phyloP scores from a whole-genome alignment of 2,888 invertebrate species.

The Epistrophe grossulariae region DNA sequence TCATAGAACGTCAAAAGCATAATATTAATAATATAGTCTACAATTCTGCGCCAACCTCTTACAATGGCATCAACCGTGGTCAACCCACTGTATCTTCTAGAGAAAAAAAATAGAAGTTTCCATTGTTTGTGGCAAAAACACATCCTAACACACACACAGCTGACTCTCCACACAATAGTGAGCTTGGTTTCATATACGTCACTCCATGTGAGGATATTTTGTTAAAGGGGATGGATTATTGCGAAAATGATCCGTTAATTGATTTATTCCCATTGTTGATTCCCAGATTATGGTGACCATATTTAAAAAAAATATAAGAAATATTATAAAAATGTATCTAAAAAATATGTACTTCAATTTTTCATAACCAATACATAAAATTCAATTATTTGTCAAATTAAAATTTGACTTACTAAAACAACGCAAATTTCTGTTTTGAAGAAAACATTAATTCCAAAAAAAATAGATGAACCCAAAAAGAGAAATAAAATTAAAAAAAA shows the following conservation, averaged over 20 bases:
- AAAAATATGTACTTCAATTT: no score
- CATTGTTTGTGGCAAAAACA: slow-evolving; percentile 53
- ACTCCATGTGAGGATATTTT: neutral
- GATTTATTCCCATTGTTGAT: slow-evolving; percentile 37
- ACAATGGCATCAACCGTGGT: neutral
- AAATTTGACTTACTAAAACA: no score
- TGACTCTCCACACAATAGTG: neutral
- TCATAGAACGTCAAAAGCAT: slow-evolving; percentile 59
- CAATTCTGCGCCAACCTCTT: neutral
- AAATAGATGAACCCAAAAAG: no score
- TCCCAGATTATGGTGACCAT: neutral
- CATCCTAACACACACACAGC: neutral
- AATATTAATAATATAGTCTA: slow-evolving; percentile 21
- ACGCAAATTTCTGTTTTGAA: no score
- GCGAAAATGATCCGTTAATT: slow-evolving; percentile 42
- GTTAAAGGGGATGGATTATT: slow-evolving; percentile 9
- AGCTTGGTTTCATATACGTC: neutral
- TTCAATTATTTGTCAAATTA: no score
- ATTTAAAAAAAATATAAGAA: neutral
- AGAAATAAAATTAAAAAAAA: no score
- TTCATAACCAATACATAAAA: no score
- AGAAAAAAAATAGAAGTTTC: slow-evolving; percentile 1
- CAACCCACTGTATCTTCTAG: slow-evolving; percentile 21
- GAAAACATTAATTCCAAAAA: no score
- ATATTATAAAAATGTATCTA: no score